These are phyloP conservation scores for Limnephilus rhombicus DNA, from an alignment of 2,888 invertebrate genomes.

Conservation along the genomic window DNA sequence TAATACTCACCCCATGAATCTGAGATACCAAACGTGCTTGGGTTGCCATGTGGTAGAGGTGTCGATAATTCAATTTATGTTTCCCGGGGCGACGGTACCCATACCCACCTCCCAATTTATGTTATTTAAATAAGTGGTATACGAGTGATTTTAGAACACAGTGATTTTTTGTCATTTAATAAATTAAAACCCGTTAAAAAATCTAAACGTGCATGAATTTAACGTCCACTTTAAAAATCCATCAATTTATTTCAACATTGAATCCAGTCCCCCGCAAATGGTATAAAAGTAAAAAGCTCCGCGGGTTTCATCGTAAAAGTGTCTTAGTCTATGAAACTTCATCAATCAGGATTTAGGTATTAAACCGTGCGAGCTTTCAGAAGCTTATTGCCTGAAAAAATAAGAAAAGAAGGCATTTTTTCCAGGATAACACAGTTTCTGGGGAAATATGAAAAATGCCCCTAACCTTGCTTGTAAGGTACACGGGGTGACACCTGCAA, in stretches of 20 bases:
- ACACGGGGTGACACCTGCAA: constrained; percentile 34
- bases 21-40: too few relatives aligned
- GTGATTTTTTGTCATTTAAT: too few relatives aligned
- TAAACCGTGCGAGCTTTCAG: constrained; percentile 34
- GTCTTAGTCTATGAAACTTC: constrained; percentile 43
- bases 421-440: constrained; percentile 6
- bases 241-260: constrained; percentile 26
- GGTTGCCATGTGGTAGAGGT: too few relatives aligned
- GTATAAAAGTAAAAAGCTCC: constrained; percentile 13
- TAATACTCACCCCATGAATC: too few relatives aligned
- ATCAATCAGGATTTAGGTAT: constrained; percentile 50
- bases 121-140: too few relatives aligned
- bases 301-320: constrained; percentile 35
- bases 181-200: too few relatives aligned
- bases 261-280: constrained; percentile 27
- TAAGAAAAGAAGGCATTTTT: constrained; percentile 33
- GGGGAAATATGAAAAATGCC: constrained; percentile 38
- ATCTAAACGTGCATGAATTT: not conserved
- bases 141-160: too few relatives aligned
- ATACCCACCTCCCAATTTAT: too few relatives aligned
- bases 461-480: constrained; percentile 12
- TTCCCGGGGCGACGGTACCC: too few relatives aligned
- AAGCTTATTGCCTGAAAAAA: constrained; percentile 28
- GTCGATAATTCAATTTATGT: too few relatives aligned
- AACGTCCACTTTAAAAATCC: constrained; percentile 11